phyloP scores from a whole-genome alignment of 2,797 vertebrate genomes.

The Neostethus bicornis region DNA sequence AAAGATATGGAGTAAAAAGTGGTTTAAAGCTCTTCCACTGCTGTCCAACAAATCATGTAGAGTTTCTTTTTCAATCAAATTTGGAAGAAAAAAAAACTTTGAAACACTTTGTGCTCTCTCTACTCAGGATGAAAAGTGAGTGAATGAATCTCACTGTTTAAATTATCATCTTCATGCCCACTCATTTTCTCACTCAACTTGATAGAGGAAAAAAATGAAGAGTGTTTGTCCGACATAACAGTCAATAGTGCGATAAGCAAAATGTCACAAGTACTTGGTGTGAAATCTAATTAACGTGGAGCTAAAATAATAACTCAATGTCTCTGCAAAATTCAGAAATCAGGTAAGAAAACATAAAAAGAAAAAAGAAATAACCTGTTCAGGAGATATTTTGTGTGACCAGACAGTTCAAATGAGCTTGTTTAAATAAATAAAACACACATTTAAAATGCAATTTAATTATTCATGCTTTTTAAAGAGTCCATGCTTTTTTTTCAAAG shows the following conservation, averaged over 20 bases:
- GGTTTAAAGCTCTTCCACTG: too few relatives aligned
- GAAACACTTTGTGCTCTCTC: slow-evolving; percentile 60
- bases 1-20: too few relatives aligned
- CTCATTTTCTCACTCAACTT: slow-evolving; percentile 82
- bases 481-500: neutral
- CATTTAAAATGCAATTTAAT: slow-evolving; percentile 19
- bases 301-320: slow-evolving; percentile 64
- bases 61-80: too few relatives aligned
- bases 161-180: slow-evolving; percentile 81
- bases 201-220: slow-evolving; percentile 58
- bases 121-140: slow-evolving; percentile 71
- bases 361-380: slow-evolving; percentile 34
- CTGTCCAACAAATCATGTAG: too few relatives aligned
- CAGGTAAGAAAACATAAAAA: slow-evolving; percentile 22
- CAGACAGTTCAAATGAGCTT: slow-evolving; percentile 14
- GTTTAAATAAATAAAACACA: too few relatives aligned
- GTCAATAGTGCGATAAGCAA: slow-evolving; percentile 81
- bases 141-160: slow-evolving; percentile 82
- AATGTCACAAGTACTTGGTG: slow-evolving; percentile 81
- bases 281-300: slow-evolving; percentile 78
- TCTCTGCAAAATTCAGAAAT: slow-evolving; percentile 40
- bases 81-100: slow-evolving; percentile 54
- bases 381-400: slow-evolving; percentile 42
- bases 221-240: slow-evolving; percentile 82
- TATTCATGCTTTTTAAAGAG: slow-evolving; percentile 11